phyloP scores from a whole-genome alignment of 2,888 invertebrate species.

The Lasioglossum malachurum region DNA sequence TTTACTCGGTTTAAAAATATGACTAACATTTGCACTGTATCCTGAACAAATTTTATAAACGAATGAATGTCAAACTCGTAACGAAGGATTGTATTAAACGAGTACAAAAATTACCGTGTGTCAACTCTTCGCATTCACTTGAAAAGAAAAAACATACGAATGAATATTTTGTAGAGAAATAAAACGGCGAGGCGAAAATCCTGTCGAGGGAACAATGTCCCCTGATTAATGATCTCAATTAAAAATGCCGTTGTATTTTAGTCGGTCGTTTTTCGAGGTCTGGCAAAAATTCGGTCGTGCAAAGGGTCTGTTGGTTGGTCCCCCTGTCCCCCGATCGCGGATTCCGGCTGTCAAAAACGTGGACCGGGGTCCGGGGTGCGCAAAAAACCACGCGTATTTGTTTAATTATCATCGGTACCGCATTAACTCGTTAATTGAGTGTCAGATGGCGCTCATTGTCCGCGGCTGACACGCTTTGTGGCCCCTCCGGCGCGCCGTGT shows the following conservation, averaged over 20 bases:
- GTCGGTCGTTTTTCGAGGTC: not conserved
- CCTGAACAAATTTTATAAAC: not conserved
- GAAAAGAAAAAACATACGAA: not conserved
- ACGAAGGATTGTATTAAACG: not conserved
- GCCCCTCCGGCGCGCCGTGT: constrained; percentile 64
- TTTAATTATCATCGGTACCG: constrained; percentile 84
- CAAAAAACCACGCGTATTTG: constrained; percentile 79
- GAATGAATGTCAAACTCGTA: not conserved
- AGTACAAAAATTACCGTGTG: not conserved
- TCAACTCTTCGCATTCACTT: not conserved
- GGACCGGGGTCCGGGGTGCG: constrained; percentile 39
- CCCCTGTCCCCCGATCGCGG: not conserved
- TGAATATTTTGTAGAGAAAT: not conserved
- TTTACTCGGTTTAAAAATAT: not conserved
- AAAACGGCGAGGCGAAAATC: not conserved
- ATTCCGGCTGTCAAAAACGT: constrained; percentile 34
- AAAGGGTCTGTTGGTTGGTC: not conserved
- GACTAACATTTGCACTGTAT: not conserved
- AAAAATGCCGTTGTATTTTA: not conserved
- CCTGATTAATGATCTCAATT: not conserved
- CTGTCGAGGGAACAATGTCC: not conserved
- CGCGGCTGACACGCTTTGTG: constrained; percentile 83
- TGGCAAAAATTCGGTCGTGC: not conserved
- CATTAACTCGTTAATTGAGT: constrained; percentile 85
- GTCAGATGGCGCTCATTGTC: constrained; percentile 84